Conservation (phyloP, 2,797 vertebrate genomes). For the Paratrypauchen microcephalus region DNA sequence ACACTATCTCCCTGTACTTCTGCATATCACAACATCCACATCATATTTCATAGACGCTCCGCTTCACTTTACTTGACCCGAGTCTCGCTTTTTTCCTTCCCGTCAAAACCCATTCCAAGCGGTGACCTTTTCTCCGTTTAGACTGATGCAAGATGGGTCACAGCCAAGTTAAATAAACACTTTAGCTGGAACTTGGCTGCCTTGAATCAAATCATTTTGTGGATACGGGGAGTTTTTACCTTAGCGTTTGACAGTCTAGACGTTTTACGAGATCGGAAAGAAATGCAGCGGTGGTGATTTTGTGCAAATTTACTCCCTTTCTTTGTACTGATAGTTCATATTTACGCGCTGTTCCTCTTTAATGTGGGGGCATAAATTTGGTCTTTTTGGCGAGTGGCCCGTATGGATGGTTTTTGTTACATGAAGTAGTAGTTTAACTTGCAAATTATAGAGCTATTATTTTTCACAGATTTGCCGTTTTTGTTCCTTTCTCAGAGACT, state of each 20-base stretch:
- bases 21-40: background rate
- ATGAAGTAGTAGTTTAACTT: background rate
- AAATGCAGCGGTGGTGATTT: slow-evolving; percentile 51
- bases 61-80: slow-evolving; percentile 20
- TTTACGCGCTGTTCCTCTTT: slow-evolving; percentile 11
- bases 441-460: background rate
- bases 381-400: background rate
- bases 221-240: slow-evolving; percentile 67
- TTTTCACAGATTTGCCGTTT: background rate
- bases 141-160: slow-evolving; percentile 67
- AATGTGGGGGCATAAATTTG: background rate
- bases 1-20: background rate
- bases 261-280: slow-evolving; percentile 68
- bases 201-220: slow-evolving; percentile 55
- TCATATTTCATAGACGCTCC: background rate
- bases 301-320: slow-evolving; percentile 36
- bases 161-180: slow-evolving; percentile 81
- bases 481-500: too few species aligned
- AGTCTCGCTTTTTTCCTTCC: slow-evolving; percentile 40
- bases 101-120: slow-evolving; percentile 52
- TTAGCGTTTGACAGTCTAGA: slow-evolving; percentile 76
- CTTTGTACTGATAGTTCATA: slow-evolving; percentile 20
- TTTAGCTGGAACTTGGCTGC: slow-evolving; percentile 73
- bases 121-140: slow-evolving; percentile 66
- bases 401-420: background rate